phyloP scores from a whole-genome alignment of 2,113 vertebrate species.

The Megaleporinus macrocephalus region DNA sequence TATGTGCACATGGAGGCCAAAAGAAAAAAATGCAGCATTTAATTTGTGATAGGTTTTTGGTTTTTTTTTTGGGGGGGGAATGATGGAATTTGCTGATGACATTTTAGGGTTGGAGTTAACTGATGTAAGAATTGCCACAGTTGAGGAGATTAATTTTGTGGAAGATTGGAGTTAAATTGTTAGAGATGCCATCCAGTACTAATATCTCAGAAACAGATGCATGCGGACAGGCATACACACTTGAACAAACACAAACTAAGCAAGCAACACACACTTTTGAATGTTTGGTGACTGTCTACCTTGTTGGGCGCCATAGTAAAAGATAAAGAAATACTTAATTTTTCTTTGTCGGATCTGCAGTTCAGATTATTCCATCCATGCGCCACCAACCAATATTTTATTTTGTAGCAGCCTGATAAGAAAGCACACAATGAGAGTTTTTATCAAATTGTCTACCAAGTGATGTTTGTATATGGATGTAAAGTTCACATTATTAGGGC shows the following conservation, averaged over 20 bases:
- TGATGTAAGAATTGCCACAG: constrained; percentile 8
- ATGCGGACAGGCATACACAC: not conserved
- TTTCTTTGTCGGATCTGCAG: not conserved
- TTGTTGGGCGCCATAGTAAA: not conserved
- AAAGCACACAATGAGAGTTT: too few species aligned
- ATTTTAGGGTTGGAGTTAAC: constrained; percentile 30
- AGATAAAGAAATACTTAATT: not conserved
- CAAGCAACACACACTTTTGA: too few species aligned
- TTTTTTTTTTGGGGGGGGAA: constrained; percentile 24
- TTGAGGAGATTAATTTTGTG: constrained; percentile 30
- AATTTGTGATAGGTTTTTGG: constrained; percentile 57
- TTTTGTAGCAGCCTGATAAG: too few species aligned
- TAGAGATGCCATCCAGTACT: not conserved
- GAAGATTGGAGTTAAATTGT: constrained; percentile 23
- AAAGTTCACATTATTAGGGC: too few species aligned
- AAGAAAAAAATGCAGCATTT: constrained; percentile 58
- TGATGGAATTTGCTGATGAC: constrained; percentile 33
- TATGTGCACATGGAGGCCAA: constrained; percentile 61
- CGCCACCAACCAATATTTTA: too few species aligned
- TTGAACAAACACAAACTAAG: not conserved
- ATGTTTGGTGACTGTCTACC: not conserved
- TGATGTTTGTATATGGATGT: too few species aligned
- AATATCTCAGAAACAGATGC: not conserved
- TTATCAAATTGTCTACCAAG: too few species aligned
- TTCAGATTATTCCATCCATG: not conserved